Percentiles rank a stretch among this genome's conserved stretches.
phyloP scores from a whole-genome alignment of 2,113 vertebrate genomes.

The Rhadina sibilatrix region DNA sequence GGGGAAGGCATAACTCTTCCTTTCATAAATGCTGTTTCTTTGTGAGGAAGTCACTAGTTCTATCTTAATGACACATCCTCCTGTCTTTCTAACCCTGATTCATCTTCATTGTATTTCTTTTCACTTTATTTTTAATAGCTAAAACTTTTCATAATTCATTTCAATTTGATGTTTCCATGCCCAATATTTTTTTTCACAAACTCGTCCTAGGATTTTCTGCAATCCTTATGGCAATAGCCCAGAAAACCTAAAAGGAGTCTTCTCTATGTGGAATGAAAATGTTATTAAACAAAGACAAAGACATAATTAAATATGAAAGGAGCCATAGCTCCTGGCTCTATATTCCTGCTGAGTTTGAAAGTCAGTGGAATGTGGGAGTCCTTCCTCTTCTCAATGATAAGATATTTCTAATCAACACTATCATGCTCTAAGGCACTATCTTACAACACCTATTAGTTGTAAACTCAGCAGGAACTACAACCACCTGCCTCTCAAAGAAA shows the following conservation, averaged over 20 bases:
- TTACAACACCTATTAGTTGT: constrained; percentile 1
- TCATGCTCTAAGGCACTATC: background rate
- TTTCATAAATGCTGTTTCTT: background rate
- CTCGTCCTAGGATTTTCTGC: background rate
- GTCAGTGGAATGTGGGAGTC: background rate
- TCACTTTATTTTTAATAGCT: background rate
- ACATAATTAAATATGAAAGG: constrained; percentile 14
- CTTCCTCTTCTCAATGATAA: background rate
- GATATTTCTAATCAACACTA: constrained; percentile 10
- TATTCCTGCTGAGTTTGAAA: background rate
- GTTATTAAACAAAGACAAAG: background rate
- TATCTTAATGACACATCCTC: background rate
- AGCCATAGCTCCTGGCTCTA: background rate
- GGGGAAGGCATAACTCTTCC: background rate
- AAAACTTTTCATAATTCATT: background rate
- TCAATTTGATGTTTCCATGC: background rate
- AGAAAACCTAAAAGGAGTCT: background rate
- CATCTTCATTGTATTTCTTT: background rate
- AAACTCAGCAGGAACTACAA: background rate
- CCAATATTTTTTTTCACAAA: background rate
- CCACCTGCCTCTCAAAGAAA: background rate
- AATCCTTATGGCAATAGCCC: background rate
- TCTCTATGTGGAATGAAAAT: background rate
- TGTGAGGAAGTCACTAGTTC: background rate
- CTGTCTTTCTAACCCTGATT: background rate